Evolutionary conservation across 2,113 vertebrate genomes (phyloP).

Genomic region (Ophiodon elongatus): DNA sequence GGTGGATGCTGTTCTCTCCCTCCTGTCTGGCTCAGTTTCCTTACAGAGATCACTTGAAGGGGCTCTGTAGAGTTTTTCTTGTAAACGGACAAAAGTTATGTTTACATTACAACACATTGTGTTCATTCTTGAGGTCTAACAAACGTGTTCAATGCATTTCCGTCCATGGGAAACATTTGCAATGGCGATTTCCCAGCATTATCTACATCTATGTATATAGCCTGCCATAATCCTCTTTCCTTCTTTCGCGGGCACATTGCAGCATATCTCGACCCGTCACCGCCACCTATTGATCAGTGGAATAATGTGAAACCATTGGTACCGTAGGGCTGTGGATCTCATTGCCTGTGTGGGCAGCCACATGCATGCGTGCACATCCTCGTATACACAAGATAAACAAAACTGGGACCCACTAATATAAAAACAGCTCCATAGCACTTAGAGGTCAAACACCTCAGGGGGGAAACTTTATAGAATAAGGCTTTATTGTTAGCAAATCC

Average conservation of each 20-base stretch:
- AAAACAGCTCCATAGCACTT: background rate
- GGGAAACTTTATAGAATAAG: background rate
- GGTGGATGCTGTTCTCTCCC: background rate
- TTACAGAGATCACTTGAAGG: background rate
- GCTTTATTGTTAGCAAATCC: background rate
- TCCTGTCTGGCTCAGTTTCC: background rate
- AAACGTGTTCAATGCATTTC: background rate
- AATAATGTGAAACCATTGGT: background rate
- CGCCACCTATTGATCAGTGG: background rate
- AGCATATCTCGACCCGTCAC: background rate
- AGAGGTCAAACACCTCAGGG: background rate
- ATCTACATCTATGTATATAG: background rate
- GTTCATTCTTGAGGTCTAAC: background rate
- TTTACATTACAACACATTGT: background rate
- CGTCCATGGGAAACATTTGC: background rate
- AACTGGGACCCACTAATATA: background rate
- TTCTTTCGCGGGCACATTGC: background rate
- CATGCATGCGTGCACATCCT: background rate
- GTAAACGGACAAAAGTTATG: background rate
- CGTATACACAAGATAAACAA: background rate
- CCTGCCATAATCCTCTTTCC: background rate
- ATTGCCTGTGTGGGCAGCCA: background rate
- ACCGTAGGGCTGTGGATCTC: background rate
- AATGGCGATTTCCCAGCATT: too few species aligned
- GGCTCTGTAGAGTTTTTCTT: background rate